Conservation (phyloP, 2,888 invertebrate species). For the Trissonchulus latispiculum region DNA sequence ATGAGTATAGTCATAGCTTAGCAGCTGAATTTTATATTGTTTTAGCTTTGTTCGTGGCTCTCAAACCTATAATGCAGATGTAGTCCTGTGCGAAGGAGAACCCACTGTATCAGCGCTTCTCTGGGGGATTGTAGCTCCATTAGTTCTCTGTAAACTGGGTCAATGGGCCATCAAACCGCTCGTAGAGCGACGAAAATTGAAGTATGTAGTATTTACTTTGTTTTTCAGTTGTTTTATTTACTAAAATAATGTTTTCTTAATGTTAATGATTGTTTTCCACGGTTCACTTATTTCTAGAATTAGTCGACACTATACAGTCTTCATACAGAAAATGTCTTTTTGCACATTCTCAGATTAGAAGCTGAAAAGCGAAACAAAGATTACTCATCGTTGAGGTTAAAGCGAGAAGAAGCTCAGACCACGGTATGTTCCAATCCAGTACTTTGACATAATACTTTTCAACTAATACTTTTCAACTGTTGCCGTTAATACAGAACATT, state of each 20-base stretch:
- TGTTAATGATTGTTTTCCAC: no score
- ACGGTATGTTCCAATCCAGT: neutral
- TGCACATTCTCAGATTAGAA: neutral
- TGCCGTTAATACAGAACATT: no score
- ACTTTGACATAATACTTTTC: no score
- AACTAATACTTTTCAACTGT: no score
- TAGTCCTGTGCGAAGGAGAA: constrained; percentile 38
- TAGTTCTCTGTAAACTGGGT: constrained; percentile 28
- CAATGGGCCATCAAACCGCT: constrained; percentile 2
- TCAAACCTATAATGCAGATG: constrained; percentile 35
- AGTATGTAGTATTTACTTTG: no score
- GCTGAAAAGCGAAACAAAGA: constrained; percentile 21
- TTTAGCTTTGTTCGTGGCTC: constrained; percentile 21
- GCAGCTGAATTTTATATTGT: neutral
- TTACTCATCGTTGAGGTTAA: constrained; percentile 9
- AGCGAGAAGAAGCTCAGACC: neutral
- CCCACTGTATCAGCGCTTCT: constrained; percentile 34
- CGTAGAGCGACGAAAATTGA: no score
- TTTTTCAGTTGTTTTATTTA: no score
- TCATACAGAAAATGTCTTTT: no score
- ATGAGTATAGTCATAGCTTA: no score
- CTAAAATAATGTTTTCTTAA: no score
- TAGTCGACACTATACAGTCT: no score
- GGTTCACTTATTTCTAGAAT: no score
- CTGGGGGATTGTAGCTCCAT: constrained; percentile 36